Percentiles rank a stretch among this genome's conserved stretches.
These are phyloP conservation scores for Aphelinus certus DNA, from an alignment of 1,140 invertebrate genomes.

Conservation along the genomic window DNA sequence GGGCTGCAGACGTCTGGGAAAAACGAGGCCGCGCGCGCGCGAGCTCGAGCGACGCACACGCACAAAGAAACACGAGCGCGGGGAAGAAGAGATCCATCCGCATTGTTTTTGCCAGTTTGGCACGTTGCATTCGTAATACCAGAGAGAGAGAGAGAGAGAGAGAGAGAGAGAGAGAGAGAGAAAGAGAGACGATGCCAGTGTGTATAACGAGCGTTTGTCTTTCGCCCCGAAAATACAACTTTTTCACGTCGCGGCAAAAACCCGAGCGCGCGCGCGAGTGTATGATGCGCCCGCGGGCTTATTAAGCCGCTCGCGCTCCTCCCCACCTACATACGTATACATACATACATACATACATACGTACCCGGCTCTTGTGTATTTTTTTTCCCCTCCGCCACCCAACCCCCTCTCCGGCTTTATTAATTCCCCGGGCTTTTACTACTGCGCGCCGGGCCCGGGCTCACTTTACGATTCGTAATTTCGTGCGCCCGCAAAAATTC, in stretches of 20 bases:
- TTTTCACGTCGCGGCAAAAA: slow-evolving; percentile 21
- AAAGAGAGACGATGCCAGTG: background rate
- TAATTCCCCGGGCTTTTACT: slow-evolving; percentile 15
- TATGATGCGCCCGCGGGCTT: slow-evolving; percentile 18
- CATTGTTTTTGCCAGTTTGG: slow-evolving; percentile 46
- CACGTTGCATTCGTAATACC: slow-evolving; percentile 46
- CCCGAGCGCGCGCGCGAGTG: background rate
- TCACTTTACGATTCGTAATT: slow-evolving; percentile 3
- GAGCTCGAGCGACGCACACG: slow-evolving; percentile 37
- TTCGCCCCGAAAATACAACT: slow-evolving; percentile 30
- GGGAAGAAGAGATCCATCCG: slow-evolving; percentile 39
- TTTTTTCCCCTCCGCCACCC: too few species aligned
- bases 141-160: background rate
- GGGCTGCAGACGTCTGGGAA: slow-evolving; percentile 37
- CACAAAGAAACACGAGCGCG: slow-evolving; percentile 1
- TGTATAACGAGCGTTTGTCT: slow-evolving; percentile 42
- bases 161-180: background rate
- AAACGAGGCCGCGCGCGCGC: slow-evolving; percentile 28
- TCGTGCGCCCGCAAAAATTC: background rate
- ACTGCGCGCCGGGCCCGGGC: background rate
- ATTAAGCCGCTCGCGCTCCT: slow-evolving; percentile 14
- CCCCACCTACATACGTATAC: background rate
- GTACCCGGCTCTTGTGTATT: too few species aligned
- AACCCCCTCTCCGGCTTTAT: background rate
- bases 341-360: too few species aligned